Conservation (phyloP, 2,888 invertebrate genomes). For the Labia minor region DNA sequence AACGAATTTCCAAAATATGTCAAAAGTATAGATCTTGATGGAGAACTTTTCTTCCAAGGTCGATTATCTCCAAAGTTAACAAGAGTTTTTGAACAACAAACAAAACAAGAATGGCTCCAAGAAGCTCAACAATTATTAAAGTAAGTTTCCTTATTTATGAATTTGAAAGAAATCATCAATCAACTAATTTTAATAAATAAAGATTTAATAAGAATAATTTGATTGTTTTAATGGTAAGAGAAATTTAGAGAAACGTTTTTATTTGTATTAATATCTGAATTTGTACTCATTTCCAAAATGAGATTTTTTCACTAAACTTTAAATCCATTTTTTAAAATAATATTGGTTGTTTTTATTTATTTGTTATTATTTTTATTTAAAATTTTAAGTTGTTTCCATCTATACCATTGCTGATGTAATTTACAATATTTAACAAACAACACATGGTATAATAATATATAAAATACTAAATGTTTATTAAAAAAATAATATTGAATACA, state of each 20-base stretch:
- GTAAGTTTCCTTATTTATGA: constrained; percentile 19
- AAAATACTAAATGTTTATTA: no score
- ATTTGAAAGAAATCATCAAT: no score
- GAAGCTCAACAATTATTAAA: constrained; percentile 26
- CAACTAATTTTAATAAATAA: neutral
- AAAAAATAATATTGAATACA: no score
- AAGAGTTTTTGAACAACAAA: neutral
- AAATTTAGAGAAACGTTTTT: no score
- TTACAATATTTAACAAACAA: no score
- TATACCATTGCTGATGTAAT: no score
- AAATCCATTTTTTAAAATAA: neutral
- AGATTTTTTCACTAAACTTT: neutral
- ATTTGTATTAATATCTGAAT: neutral
- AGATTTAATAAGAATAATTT: neutral
- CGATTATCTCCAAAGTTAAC: constrained; percentile 18
- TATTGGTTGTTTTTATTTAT: no score
- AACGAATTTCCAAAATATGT: constrained; percentile 23
- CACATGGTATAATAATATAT: no score
- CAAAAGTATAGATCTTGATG: constrained; percentile 28
- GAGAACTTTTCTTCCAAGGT: constrained; percentile 28
- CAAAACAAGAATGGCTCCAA: constrained; percentile 25
- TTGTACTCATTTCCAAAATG: neutral
- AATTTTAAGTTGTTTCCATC: no score
- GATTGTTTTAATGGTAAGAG: neutral
- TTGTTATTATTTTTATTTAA: no score